Conservation (phyloP, 2,797 vertebrate species). For the Schizothorax lantsangensis region DNA sequence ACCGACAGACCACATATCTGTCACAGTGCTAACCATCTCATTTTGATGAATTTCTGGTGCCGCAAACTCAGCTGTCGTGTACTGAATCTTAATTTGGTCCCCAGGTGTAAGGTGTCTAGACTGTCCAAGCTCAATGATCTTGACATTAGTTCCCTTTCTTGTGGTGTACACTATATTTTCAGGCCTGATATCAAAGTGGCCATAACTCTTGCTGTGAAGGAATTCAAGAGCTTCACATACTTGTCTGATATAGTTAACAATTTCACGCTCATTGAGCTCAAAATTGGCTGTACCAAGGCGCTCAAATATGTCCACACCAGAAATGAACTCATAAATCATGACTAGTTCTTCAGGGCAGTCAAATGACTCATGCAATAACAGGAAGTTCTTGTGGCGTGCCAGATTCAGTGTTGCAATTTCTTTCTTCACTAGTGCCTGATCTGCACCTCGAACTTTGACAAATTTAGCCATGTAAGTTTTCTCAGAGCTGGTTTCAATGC, state of each 20-base stretch:
- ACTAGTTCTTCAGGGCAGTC: conserved; percentile 97
- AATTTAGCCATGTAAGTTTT: conserved; percentile 98
- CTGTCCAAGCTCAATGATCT: conserved; percentile 97
- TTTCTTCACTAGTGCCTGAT: conserved; percentile 96
- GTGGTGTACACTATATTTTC: conserved; percentile 96
- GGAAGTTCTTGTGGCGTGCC: conserved; percentile 88
- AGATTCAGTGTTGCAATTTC: conserved; percentile 95
- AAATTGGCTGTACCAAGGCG: conserved; percentile 89
- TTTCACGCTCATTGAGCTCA: conserved; percentile 92
- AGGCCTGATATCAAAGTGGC: conserved; percentile 95
- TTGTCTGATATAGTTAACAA: conserved; percentile 89
- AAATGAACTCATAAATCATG: conserved; percentile 98
- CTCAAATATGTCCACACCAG: conserved; percentile 96
- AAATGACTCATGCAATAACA: conserved; percentile 94
- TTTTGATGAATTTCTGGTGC: conserved; percentile 97
- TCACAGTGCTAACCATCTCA: conserved; percentile 92
- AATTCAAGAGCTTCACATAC: conserved; percentile 93
- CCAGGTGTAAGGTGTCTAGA: conserved; percentile 92
- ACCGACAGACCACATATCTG: conserved; percentile 98
- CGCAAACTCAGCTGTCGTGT: conserved; percentile 91
- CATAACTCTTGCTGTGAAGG: conserved; percentile 89
- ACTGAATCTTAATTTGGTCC: conserved; percentile 93
- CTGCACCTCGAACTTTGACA: conserved; percentile 95
- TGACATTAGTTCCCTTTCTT: conserved; percentile 88
- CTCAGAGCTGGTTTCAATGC: conserved; percentile 89